phyloP scores from a whole-genome alignment of 2,113 vertebrate species.

The Oenanthe oenanthe region DNA sequence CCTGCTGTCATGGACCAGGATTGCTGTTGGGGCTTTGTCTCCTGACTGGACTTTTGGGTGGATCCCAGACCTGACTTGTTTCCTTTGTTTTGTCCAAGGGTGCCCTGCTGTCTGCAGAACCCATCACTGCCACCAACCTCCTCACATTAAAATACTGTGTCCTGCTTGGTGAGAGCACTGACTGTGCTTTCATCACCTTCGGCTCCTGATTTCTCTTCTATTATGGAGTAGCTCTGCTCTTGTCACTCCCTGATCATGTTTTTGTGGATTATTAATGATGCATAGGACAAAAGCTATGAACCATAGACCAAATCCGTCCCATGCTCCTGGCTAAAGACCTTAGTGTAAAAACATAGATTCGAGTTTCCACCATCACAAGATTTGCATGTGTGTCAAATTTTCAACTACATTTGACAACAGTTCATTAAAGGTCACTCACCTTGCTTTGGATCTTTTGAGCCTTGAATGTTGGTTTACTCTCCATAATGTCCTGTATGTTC shows the following conservation, averaged over 20 bases:
- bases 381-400: background rate
- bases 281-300: background rate
- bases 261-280: background rate
- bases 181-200: background rate
- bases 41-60: background rate
- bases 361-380: background rate
- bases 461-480: conserved; percentile 1
- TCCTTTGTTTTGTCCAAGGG: background rate
- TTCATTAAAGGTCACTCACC: conserved; percentile 25
- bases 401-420: background rate
- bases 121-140: background rate
- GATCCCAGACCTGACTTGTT: background rate
- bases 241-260: background rate
- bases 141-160: background rate
- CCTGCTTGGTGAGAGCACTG: background rate
- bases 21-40: background rate
- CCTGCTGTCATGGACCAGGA: background rate
- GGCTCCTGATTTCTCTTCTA: background rate
- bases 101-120: background rate
- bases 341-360: background rate
- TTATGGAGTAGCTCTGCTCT: background rate
- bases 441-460: conserved; percentile 53
- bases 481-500: background rate
- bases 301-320: background rate
- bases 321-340: background rate